A percentile compares a stretch with the other conserved stretches of the same genome.
These are phyloP conservation scores for Ethmia dodecea DNA, from an alignment of 2,888 invertebrate species.

Conservation along the genomic window DNA sequence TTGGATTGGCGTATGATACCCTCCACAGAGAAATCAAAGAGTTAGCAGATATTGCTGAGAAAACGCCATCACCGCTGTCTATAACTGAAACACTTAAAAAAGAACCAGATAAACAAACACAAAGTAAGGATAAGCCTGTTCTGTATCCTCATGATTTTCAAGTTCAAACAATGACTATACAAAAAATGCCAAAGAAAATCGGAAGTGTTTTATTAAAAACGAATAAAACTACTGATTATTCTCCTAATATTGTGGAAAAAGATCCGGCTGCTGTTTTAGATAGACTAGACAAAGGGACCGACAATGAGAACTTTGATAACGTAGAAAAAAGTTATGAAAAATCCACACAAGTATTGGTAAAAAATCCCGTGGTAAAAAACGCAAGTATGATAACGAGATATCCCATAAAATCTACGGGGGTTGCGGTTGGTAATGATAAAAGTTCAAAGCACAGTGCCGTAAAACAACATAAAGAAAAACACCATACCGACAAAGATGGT, in stretches of 20 bases:
- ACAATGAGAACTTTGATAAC: no score
- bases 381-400: conserved; percentile 34
- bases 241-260: no score
- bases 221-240: no score
- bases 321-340: no score
- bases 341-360: not conserved
- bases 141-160: conserved; percentile 19
- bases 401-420: conserved; percentile 28
- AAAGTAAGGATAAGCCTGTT: conserved; percentile 8
- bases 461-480: no score
- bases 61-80: conserved; percentile 3
- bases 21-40: conserved; percentile 38
- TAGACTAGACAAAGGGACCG: no score
- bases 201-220: not conserved
- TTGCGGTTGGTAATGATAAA: conserved; percentile 16
- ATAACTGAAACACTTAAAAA: no score
- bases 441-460: no score
- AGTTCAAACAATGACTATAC: conserved; percentile 19
- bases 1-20: conserved; percentile 45
- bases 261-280: no score
- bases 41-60: conserved; percentile 22
- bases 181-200: not conserved
- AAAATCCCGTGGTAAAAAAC: conserved; percentile 17
- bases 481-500: no score
- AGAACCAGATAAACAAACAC: conserved; percentile 3